These are phyloP conservation scores for Papilio xuthus DNA, from an alignment of 1,140 invertebrate species.

Conservation along the genomic window DNA sequence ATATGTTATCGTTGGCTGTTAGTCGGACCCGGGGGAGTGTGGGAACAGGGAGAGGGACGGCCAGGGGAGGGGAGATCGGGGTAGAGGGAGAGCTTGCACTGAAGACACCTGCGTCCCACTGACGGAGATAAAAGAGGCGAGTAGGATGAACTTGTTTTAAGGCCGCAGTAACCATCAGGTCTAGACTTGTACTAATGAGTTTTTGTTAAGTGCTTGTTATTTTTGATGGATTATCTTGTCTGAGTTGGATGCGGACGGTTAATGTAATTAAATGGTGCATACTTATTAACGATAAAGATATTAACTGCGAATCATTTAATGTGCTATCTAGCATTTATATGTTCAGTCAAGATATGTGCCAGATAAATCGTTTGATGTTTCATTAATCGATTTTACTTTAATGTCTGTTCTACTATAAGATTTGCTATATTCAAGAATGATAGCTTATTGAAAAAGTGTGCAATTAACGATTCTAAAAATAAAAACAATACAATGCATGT, in stretches of 20 bases:
- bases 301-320: constrained; percentile 24
- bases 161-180: constrained; percentile 65
- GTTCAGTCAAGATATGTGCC: not conserved
- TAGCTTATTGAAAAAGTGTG: not conserved
- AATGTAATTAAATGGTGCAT: constrained; percentile 40
- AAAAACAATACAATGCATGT: not conserved
- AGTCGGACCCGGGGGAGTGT: constrained; percentile 28
- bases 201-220: constrained; percentile 56
- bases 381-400: not conserved
- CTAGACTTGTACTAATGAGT: constrained; percentile 69
- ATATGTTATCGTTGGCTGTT: constrained; percentile 61
- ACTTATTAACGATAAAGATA: constrained; percentile 39
- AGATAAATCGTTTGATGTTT: not conserved
- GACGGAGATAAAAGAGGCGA: constrained; percentile 62
- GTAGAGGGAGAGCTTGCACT: constrained; percentile 47
- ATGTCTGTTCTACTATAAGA: not conserved
- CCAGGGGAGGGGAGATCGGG: constrained; percentile 29
- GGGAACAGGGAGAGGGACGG: constrained; percentile 8
- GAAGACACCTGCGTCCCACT: constrained; percentile 66
- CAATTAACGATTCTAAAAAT: not conserved
- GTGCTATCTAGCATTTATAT: not conserved
- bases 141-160: constrained; percentile 64
- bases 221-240: constrained; percentile 57
- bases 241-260: constrained; percentile 6
- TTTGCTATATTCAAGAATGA: not conserved